phyloP scores from a whole-genome alignment of 2,888 invertebrate species.

The Aphelenchoides bicaudatus region DNA sequence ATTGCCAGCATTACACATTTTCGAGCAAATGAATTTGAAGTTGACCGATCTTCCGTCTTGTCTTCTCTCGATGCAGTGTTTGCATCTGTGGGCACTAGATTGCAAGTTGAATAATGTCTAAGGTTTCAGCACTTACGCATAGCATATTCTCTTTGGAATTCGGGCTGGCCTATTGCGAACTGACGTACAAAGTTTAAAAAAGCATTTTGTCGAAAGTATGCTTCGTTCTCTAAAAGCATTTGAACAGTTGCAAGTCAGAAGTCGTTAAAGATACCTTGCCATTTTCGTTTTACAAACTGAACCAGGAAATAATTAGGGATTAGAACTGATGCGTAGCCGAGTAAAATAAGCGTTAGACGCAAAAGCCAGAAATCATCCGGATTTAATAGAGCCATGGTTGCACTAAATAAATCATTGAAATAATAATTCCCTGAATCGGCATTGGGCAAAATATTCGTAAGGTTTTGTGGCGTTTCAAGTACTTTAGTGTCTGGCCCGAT shows the following conservation, averaged over 20 bases:
- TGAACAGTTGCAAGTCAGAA: not conserved
- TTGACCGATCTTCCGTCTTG: no score
- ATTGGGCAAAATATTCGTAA: no score
- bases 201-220: constrained; percentile 25
- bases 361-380: constrained; percentile 45
- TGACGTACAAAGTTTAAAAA: constrained; percentile 26
- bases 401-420: no score
- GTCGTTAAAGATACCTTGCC: constrained; percentile 30
- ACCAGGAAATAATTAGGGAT: constrained; percentile 45
- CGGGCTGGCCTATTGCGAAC: constrained; percentile 54
- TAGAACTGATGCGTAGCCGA: constrained; percentile 50
- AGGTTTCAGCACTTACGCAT: no score
- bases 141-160: no score
- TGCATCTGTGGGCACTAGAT: no score
- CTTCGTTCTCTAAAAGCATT: constrained; percentile 28
- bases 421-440: no score
- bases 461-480: no score
- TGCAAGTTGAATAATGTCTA: no score
- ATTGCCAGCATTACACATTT: no score
- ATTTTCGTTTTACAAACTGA: constrained; percentile 36
- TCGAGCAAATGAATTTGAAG: constrained; percentile 10
- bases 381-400: constrained; percentile 18
- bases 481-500: no score
- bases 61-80: no score
- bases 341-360: constrained; percentile 44